Base-by-base conservation (phyloP, 2,888 invertebrate species). In the Auanema sp. region DNA sequence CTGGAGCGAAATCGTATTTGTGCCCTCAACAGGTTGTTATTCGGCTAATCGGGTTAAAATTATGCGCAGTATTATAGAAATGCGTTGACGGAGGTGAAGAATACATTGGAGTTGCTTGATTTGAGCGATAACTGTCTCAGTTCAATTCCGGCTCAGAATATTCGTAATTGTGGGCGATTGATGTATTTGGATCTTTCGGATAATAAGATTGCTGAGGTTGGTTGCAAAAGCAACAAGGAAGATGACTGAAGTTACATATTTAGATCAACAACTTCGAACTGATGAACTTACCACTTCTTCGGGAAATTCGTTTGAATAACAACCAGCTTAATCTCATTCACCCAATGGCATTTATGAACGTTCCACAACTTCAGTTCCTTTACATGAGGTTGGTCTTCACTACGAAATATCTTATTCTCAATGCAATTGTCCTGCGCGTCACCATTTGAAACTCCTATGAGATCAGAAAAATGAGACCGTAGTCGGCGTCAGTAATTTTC, bases 271-370 rank as follows among this genome's bases (percentile, higher is more conserved):
- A 84, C 58, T 89, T 89, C 78, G 89, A 91, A n/a, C 90, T 93
- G 84, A 88, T 89, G 80, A 91, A 91, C 84, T 88, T 92, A 72
- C 88, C 89, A 66, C 88, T 89, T 40, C 85, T 94, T 66, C 89
- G 90, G 82, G 88, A 89, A 66, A 87, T 93, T 57, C 73, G 81
- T 21, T 66, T 85, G 59, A 79, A 79, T 58, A 76, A 78, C 63
- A 89, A 91, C 86, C 86, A 67, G 2, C 66, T 93, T 58, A 87
- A 87, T 58, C 89, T 89, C 77, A 87, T 93, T 66, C 91, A 92
- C n/a, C 89, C 90, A 60, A 89, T 91, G 83, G 86, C 92, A 62
- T 91, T 93, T 79, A 90, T 92, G 83, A 91, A 91, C 42, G 91
- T 92, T 81, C 93, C 93, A 47, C 77, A 82, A 43, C 73, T 86